phyloP scores from a whole-genome alignment of 2,113 vertebrate species.

The Chinchilla lanigera region DNA sequence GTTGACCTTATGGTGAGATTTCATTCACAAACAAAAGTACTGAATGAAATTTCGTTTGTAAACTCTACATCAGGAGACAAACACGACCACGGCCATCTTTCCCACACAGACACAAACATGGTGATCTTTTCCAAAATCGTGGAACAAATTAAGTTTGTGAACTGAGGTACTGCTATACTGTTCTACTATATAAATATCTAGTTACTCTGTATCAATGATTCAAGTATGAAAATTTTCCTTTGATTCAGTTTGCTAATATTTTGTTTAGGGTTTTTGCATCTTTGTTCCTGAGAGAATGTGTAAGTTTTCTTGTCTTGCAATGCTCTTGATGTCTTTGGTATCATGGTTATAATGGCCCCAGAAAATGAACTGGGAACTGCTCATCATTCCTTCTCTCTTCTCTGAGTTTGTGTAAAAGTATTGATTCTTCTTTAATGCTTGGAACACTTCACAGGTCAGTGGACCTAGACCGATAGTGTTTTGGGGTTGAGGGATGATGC shows the following conservation, averaged over 20 bases:
- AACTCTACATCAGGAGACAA: neutral
- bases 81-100: neutral
- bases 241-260: neutral
- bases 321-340: neutral
- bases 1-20: neutral
- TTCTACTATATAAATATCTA: neutral
- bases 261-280: neutral
- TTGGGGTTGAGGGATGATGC: neutral
- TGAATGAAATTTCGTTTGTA: neutral
- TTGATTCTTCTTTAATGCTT: conserved; percentile 3
- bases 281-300: neutral
- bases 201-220: neutral
- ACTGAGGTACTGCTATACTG: neutral
- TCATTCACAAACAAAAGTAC: neutral
- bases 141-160: neutral
- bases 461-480: neutral
- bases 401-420: neutral
- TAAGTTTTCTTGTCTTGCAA: neutral
- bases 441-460: neutral
- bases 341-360: neutral
- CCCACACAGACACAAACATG: neutral
- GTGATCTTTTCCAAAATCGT: neutral
- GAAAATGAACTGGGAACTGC: neutral
- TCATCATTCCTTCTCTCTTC: neutral
- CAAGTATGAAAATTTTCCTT: conserved; percentile 1